Evolutionary conservation across 2,797 vertebrate species (phyloP).

Genomic region (Percopsis omiscomaycus): DNA sequence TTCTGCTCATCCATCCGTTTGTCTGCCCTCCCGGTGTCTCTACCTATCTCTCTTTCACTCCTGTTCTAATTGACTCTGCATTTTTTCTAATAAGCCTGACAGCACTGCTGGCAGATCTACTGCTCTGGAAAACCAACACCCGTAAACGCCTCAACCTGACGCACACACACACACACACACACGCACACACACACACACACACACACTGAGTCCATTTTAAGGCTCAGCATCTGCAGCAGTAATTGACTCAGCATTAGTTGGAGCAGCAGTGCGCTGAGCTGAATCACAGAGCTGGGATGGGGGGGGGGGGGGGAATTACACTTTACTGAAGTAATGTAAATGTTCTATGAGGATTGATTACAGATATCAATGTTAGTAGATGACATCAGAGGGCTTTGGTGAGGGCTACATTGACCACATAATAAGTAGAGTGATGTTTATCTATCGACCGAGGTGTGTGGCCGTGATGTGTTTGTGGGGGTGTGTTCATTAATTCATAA

Average conservation of each 20-base stretch:
- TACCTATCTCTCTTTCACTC: background rate
- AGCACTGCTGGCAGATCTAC: conserved; percentile 30
- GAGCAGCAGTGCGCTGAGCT: conserved; percentile 32
- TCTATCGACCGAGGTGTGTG: background rate
- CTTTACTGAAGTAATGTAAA: conserved; percentile 44
- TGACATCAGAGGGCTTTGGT: conserved; percentile 21
- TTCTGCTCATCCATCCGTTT: background rate
- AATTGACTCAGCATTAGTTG: conserved; percentile 58
- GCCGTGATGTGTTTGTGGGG: background rate
- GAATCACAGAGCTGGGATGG: conserved; percentile 30
- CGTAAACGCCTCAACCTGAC: conserved; percentile 30
- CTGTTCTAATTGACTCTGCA: conserved; percentile 25
- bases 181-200: conserved; percentile 11
- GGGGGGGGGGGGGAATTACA: conserved; percentile 10
- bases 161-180: conserved; percentile 12
- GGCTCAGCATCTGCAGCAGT: conserved; percentile 49
- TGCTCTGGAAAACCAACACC: conserved; percentile 45
- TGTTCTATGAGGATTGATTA: conserved; percentile 45
- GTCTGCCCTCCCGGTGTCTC: background rate
- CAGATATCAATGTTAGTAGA: conserved; percentile 51
- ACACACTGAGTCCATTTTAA: conserved; percentile 26
- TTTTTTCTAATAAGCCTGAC: conserved; percentile 27
- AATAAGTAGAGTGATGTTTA: conserved; percentile 15
- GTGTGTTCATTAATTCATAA: background rate
- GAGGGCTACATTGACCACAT: conserved; percentile 18